A percentile compares a stretch with the other conserved stretches of the same genome.
phyloP scores from a whole-genome alignment of 2,888 invertebrate genomes.

The Hofmannophila pseudospretella region DNA sequence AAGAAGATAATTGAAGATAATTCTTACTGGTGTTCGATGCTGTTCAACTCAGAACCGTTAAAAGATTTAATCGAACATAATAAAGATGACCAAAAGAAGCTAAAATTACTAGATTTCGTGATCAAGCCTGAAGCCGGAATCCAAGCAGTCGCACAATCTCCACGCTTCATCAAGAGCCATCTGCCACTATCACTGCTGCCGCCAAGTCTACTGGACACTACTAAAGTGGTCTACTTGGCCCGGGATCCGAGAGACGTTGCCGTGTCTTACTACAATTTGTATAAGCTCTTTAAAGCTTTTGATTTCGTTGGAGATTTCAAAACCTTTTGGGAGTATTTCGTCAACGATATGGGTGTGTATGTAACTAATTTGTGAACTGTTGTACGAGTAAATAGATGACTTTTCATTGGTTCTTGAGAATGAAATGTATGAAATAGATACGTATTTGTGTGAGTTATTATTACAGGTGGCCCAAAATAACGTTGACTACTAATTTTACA shows the following conservation, averaged over 20 bases:
- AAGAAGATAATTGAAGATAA: too few relatives aligned
- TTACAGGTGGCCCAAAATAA: too few relatives aligned
- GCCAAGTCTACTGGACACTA: conserved; percentile 60
- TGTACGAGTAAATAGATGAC: too few relatives aligned
- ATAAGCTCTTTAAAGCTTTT: conserved; percentile 69
- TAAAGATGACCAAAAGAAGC: not conserved
- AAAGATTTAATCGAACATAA: not conserved
- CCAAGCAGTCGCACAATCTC: conserved; percentile 13
- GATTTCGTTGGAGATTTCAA: too few relatives aligned
- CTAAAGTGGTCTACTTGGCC: conserved; percentile 84
- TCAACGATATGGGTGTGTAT: conserved; percentile 77
- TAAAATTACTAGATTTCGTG: not conserved
- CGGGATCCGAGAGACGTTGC: conserved; percentile 89
- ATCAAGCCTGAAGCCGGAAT: not conserved
- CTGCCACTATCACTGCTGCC: conserved; percentile 83
- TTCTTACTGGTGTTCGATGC: not conserved
- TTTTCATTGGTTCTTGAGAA: too few relatives aligned
- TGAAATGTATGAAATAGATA: too few relatives aligned
- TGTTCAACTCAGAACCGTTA: not conserved
- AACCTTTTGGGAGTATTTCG: too few relatives aligned
- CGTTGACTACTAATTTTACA: too few relatives aligned
- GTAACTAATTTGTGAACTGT: too few relatives aligned
- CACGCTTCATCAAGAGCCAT: conserved; percentile 69
- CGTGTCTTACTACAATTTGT: conserved; percentile 85
- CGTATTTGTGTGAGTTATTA: too few relatives aligned